phyloP scores from a whole-genome alignment of 2,113 vertebrate species.

The Scortum barcoo region DNA sequence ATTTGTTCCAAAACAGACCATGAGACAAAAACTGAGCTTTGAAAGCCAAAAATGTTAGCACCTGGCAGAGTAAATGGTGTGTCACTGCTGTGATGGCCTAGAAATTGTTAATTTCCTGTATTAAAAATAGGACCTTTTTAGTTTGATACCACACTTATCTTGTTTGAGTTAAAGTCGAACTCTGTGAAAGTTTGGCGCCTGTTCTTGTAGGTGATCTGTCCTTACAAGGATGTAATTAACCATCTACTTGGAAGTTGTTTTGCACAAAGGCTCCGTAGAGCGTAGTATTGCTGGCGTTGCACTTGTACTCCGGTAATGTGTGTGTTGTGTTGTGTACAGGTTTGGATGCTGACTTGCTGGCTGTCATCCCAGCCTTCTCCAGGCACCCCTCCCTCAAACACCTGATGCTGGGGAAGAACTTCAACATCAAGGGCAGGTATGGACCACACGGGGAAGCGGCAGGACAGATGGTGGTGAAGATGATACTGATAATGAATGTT shows the following conservation, averaged over 20 bases:
- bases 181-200: neutral
- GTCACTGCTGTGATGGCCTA: conserved; percentile 24
- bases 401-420: conserved; percentile 93
- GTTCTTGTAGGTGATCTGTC: neutral
- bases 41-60: conserved; percentile 36
- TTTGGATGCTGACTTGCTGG: conserved; percentile 89
- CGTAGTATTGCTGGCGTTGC: neutral
- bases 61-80: conserved; percentile 42
- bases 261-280: conserved; percentile 2
- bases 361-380: conserved; percentile 88
- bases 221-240: conserved; percentile 23
- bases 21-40: conserved; percentile 15
- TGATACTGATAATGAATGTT: conserved; percentile 61
- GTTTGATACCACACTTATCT: neutral
- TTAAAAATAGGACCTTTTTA: conserved; percentile 1
- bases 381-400: conserved; percentile 91
- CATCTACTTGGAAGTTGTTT: conserved; percentile 4
- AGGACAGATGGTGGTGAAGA: conserved; percentile 46
- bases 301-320: neutral
- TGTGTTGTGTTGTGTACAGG: conserved; percentile 77
- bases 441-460: neutral
- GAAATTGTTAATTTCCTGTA: conserved; percentile 10
- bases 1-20: conserved; percentile 42
- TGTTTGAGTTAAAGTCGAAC: neutral
- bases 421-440: conserved; percentile 94